Percentiles rank a stretch among this genome's conserved stretches.
phyloP scores from a whole-genome alignment of 2,113 vertebrate genomes.

The Heterocephalus glaber region DNA sequence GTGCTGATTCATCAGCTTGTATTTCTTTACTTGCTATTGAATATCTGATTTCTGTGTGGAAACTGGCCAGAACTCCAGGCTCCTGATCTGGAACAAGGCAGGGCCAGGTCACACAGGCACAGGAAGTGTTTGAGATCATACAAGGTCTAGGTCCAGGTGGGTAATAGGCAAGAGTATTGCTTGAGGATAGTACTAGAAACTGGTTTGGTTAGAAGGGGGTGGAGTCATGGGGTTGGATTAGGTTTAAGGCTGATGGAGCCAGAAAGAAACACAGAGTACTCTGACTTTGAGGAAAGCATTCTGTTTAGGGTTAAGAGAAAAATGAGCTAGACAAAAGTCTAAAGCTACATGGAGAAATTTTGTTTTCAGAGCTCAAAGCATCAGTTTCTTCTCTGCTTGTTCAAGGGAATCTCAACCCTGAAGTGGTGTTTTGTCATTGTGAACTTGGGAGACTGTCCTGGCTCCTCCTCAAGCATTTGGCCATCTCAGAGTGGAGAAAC shows the following conservation, averaged over 20 bases:
- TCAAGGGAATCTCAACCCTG: background rate
- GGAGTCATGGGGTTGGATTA: background rate
- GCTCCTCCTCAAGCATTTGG: background rate
- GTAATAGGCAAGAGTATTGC: background rate
- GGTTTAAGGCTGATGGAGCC: background rate
- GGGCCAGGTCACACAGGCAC: background rate
- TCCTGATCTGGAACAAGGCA: background rate
- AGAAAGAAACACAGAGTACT: background rate
- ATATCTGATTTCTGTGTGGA: background rate
- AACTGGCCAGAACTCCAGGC: background rate
- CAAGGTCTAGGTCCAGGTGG: background rate
- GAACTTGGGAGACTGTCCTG: background rate
- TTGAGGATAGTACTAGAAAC: slow-evolving; percentile 10
- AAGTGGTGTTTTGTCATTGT: background rate
- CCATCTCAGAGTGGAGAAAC: background rate
- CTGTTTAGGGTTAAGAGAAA: background rate
- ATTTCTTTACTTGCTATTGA: slow-evolving; percentile 36
- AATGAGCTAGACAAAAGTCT: background rate
- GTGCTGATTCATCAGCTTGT: slow-evolving; percentile 21
- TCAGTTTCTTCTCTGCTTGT: background rate
- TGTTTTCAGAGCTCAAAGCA: slow-evolving; percentile 20
- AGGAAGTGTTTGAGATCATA: background rate
- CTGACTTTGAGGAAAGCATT: background rate
- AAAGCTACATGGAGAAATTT: background rate
- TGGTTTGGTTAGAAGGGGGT: background rate